Evolutionary conservation across 2,113 vertebrate genomes (phyloP), one percentile per base, ranked within the genome.

Genomic region (Triplophysa siluroides): DNA sequence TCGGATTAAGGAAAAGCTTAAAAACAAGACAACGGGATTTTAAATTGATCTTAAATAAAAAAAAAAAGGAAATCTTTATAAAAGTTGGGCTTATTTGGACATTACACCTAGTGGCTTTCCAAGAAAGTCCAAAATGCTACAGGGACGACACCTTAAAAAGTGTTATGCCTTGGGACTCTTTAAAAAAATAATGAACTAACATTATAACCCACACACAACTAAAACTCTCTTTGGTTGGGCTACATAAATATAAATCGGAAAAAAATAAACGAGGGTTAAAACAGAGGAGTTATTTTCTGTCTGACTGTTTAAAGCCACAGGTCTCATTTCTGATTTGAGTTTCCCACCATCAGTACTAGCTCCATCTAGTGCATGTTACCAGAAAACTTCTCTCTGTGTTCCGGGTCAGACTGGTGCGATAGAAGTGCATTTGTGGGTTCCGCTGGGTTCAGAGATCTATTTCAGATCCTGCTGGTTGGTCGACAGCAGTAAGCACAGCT

Each of bases 401-500:
- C 89, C 83, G 87, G 85, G 84, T 88, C 90, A 92, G 90, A 93
- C 92, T 91, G 91, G 91, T 87, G 69, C 83, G 72, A 21, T 85
- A 41, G 71, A 80, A 81, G 82, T 73, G 64, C 58, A 69, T 83
- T 50, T 71, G 82, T 76, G 81, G 29, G 47, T 54, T 74, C 65
- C 78, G 72, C 56, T 81, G 87, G 76, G 79, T 65, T 67, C 43
- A 45, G 9, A 81, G 67, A 65, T 61, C 26, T 52, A 21, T 61
- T 82, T 93, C 89, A 94, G 88, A 93, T 91, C 16, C 92, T 90
- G 82, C 93, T 94, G 78, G 93, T 89, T 18, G 93, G 92, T 84
- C 92, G 89, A 89, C 93, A 93, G 88, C 93, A 93, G 88, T 93
- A 94, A 68, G 93, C 88, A 85, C 92, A 93, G 89, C 92, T 93